phyloP scores from a whole-genome alignment of 2,113 vertebrate species.

The Cebus imitator region DNA sequence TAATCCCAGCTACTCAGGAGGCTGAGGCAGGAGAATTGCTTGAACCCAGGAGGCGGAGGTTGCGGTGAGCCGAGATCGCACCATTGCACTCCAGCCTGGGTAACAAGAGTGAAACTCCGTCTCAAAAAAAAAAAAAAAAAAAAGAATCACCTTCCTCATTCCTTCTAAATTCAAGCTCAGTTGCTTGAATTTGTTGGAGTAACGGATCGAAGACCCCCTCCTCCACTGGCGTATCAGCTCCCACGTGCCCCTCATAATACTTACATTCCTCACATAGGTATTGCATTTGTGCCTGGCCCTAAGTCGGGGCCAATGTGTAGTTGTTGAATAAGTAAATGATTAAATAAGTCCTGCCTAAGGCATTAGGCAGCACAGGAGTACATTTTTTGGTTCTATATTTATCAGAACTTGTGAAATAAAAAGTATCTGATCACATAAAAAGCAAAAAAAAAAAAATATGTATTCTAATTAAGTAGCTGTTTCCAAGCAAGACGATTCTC shows the following conservation, averaged over 20 bases:
- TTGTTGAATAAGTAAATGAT: neutral
- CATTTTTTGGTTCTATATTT: conserved; percentile 3
- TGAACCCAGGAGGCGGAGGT: too few relatives aligned
- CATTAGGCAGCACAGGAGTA: neutral
- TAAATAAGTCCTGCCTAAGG: neutral
- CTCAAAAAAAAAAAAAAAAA: too few relatives aligned
- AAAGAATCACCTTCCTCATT: neutral
- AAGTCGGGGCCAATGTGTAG: neutral
- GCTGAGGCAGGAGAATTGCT: too few relatives aligned
- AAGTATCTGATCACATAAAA: neutral
- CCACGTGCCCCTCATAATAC: neutral
- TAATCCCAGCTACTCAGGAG: too few relatives aligned
- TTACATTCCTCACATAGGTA: neutral
- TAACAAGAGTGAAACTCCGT: too few relatives aligned
- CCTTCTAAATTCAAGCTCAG: neutral
- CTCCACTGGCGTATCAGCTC: neutral
- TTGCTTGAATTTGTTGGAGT: neutral
- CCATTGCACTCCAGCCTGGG: too few relatives aligned
- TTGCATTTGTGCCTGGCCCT: neutral
- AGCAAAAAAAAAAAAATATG: neutral
- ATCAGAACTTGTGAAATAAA: conserved; percentile 20
- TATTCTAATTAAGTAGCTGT: neutral
- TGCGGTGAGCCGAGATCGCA: too few relatives aligned
- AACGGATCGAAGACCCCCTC: neutral
- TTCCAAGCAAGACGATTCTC: neutral